Conservation (phyloP, 64 coral and sea anemone species). For the Montipora efflorescens region DNA sequence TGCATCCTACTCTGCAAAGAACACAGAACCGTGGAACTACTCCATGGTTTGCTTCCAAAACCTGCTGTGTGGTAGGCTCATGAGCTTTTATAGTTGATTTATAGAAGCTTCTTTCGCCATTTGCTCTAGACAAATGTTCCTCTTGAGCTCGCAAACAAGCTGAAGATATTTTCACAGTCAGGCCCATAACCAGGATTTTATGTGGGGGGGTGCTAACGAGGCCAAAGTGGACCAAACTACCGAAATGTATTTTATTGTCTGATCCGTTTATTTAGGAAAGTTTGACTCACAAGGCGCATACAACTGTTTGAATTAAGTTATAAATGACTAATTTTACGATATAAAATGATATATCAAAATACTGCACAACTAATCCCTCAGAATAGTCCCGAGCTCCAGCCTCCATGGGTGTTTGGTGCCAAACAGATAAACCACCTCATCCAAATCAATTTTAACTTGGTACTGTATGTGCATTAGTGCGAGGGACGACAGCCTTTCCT, state of each 20-base stretch:
- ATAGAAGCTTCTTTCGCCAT: constrained; percentile 5
- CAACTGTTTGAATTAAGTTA: no score
- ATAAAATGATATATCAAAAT: no score
- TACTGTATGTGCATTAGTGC: constrained; percentile 60
- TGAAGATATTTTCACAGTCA: neutral
- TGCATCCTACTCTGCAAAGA: neutral
- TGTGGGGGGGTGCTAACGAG: no score
- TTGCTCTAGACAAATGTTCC: constrained; percentile 13
- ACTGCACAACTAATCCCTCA: no score
- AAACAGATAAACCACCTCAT: neutral
- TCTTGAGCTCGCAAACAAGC: neutral
- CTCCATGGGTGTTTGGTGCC: no score
- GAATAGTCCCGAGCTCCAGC: no score
- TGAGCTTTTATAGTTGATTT: neutral
- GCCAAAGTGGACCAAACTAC: no score
- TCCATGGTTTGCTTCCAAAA: neutral
- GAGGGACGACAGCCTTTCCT: constrained; percentile 60
- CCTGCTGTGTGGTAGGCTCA: constrained; percentile 3
- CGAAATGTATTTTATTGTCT: no score
- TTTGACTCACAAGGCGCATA: no score
- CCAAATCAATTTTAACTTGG: constrained; percentile 38
- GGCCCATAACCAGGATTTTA: no score
- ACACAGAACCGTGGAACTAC: constrained; percentile 12
- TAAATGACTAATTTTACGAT: no score
- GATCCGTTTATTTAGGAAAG: no score